These are phyloP conservation scores for Ammodytes marinus DNA, from an alignment of 2,113 vertebrate species.

Conservation along the genomic window DNA sequence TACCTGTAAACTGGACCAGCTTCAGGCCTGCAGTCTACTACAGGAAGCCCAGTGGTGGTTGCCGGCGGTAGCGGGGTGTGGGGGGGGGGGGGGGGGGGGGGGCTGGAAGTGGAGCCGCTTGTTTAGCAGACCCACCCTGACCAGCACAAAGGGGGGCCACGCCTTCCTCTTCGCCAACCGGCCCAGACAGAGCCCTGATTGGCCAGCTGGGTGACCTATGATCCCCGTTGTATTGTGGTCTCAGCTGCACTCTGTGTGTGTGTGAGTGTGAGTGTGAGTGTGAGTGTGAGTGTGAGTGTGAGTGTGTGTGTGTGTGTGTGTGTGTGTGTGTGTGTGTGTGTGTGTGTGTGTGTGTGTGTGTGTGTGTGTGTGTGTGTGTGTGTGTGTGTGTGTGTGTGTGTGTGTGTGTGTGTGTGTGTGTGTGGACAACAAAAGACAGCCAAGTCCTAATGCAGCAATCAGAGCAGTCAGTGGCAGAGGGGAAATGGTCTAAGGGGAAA, in stretches of 20 bases:
- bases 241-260: slow-evolving; percentile 67
- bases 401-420: slow-evolving; percentile 38
- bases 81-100: slow-evolving; percentile 35
- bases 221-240: slow-evolving; percentile 74
- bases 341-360: slow-evolving; percentile 37
- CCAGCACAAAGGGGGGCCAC: slow-evolving; percentile 73
- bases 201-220: slow-evolving; percentile 80
- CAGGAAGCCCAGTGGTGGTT: slow-evolving; percentile 43
- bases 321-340: slow-evolving; percentile 43
- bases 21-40: slow-evolving; percentile 3
- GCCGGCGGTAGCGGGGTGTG: slow-evolving; percentile 37
- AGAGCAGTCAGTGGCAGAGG: slow-evolving; percentile 52
- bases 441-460: slow-evolving; percentile 72
- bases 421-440: slow-evolving; percentile 59
- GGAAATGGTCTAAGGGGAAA: slow-evolving; percentile 71
- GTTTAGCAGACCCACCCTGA: slow-evolving; percentile 80
- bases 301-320: slow-evolving; percentile 40
- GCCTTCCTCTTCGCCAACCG: slow-evolving; percentile 66
- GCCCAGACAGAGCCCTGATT: slow-evolving; percentile 65
- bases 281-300: slow-evolving; percentile 28
- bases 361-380: slow-evolving; percentile 37
- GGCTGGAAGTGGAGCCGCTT: slow-evolving; percentile 70
- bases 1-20: slow-evolving; percentile 5
- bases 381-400: slow-evolving; percentile 38
- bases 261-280: slow-evolving; percentile 36